These are phyloP conservation scores for Stigmatopora nigra DNA, from an alignment of 2,113 vertebrate genomes.

Conservation along the genomic window DNA sequence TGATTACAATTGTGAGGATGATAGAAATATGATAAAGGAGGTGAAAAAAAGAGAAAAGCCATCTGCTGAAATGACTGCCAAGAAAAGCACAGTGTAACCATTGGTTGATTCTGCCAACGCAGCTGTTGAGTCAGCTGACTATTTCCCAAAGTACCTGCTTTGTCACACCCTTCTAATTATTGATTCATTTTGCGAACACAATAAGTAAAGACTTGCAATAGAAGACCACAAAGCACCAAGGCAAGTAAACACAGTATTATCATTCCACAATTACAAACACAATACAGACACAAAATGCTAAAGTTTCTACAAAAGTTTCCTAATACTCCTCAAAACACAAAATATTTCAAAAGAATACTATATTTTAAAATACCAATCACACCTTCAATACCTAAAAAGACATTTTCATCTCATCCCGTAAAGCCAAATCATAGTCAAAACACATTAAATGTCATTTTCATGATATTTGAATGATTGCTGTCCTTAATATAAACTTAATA, in stretches of 20 bases:
- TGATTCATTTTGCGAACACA: conserved; percentile 68
- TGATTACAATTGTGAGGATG: conserved; percentile 25
- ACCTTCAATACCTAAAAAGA: too few relatives aligned
- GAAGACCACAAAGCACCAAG: conserved; percentile 60
- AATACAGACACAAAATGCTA: too few relatives aligned
- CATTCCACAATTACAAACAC: too few relatives aligned
- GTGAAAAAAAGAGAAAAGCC: conserved; percentile 35
- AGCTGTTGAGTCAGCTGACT: conserved; percentile 61
- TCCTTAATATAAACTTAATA: too few relatives aligned
- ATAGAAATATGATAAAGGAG: conserved; percentile 17
- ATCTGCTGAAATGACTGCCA: conserved; percentile 38
- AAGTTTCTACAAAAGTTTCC: too few relatives aligned
- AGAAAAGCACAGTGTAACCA: conserved; percentile 5
- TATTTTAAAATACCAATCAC: too few relatives aligned
- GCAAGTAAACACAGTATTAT: conserved; percentile 31
- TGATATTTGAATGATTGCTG: too few relatives aligned
- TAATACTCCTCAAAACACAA: too few relatives aligned
- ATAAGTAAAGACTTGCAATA: conserved; percentile 23
- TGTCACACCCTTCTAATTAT: conserved; percentile 74
- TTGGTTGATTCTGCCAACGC: conserved; percentile 57
- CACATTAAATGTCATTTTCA: too few relatives aligned
- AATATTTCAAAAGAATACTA: too few relatives aligned
- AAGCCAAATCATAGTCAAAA: too few relatives aligned
- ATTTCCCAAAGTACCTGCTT: conserved; percentile 71
- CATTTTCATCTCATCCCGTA: too few relatives aligned